Base-by-base conservation (phyloP, 1,140 invertebrate genomes). In the Pectinophora gossypiella region DNA sequence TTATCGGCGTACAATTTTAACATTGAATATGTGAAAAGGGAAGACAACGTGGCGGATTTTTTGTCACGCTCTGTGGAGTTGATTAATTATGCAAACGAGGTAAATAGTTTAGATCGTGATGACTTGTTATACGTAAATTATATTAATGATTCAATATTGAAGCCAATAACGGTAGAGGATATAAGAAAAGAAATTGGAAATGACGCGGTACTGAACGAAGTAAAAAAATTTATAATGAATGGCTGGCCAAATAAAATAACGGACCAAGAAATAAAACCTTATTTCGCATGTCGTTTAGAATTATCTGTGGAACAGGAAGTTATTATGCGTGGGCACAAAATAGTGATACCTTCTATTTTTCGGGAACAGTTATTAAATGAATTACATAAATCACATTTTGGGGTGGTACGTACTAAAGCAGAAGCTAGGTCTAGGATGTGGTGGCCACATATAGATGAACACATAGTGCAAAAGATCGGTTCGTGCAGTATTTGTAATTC, bases 11-110 rank as follows among this genome's bases (percentile, higher is more conserved):
- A n/a, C n/a, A n/a, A n/a, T n/a, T n/a, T n/a, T n/a, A n/a, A n/a
- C n/a, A n/a, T n/a, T n/a, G n/a, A n/a, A n/a, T n/a, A n/a, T n/a
- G n/a, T n/a, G n/a, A n/a, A n/a, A n/a, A n/a, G n/a, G n/a, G n/a
- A n/a, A n/a, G n/a, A n/a, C n/a, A n/a, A n/a, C n/a, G n/a, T n/a
- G n/a, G n/a, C n/a, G n/a, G n/a, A n/a, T n/a, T n/a, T 49, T 88
- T 90, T 52, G 71, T 49, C 58, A 85, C 32, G 48, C 54, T 3
- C 57, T 23, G 72, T 85, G 2, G 53, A 67, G 54, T 69, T 72
- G 47, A 56, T 67, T 42, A 61, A 57, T n/a, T 55, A 63, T 27
- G 47, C 20, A n/a, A 42, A 73, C 12, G 64, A 77, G 55, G 38
- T 54, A 1, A 19, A 36, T 1, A 38, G 43, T 43, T 51, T 42